Evolutionary conservation across 2,888 invertebrate species (phyloP), one percentile per base, ranked within the genome.

Genomic region (Cetonia aurata): DNA sequence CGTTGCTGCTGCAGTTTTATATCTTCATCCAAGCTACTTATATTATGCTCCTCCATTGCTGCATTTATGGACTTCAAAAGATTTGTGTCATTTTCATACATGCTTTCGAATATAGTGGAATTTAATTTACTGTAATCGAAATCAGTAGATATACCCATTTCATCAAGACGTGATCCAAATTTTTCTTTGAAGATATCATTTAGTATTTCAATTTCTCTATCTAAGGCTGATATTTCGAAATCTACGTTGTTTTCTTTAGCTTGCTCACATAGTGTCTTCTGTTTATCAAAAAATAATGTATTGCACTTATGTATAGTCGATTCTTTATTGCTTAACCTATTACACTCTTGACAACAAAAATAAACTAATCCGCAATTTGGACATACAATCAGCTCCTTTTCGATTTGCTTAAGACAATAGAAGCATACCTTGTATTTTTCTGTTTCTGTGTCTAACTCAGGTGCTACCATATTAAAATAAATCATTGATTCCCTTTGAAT

Each of bases 321-420:
- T 65, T 72, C 53, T 74, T 79, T 67, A 70, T 70, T 75, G 68
- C 76, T 80, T 56, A 71, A 56, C 57, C 74, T 76, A 67, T 82
- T 83, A 69, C 84, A 84, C 60, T 80, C 73, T 69, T 77, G 70
- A 0, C 82, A 82, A 72, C 84, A 84, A 72, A 81, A 84, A 57
- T 79, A 79, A 9, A 83, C 77, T 33, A 80, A 53, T 50, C 79
- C 78, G 72, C 84, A 84, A 68, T 72, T 72, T 0, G 83, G 83
- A 73, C 84, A 84, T 2, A 68, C 13, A 10, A 80, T 70, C 13
- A 83, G 72, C 8, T 73, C 69, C 67, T 79, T 78, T 41, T 76
- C 71, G 17, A 71, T 57, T 50, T 76, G 76, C 67, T 75, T 72
- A 12, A 79, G 72, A 69, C 84, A 84, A 65, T 83, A 75, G 57